Base-by-base conservation (phyloP, 2,113 vertebrate species). In the Sciurus niger region DNA sequence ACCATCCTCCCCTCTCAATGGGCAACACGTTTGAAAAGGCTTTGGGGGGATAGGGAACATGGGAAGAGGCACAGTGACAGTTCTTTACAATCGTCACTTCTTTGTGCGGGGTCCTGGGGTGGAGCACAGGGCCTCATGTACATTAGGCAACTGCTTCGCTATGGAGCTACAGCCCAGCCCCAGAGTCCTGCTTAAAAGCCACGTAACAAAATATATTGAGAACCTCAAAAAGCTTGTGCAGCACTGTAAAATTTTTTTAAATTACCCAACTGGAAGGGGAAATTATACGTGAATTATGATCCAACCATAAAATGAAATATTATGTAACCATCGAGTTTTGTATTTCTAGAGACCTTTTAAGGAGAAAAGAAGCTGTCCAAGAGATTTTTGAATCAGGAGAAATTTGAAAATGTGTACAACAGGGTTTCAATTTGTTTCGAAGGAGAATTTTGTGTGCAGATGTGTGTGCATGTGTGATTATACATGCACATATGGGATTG, bases 341-440 rank as follows among this genome's bases (percentile, higher is more conserved):
- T 91, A 65, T 89, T 92, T 79, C 32, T 70, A 76, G 90, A 86
- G 73, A 85, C 24, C 12, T 78, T 73, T 83, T 89, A 93, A 84
- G 70, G 30, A 95, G n/a, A 84, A 95, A 9, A 3, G 13, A 72
- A 37, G 53, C 34, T 60, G 40, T 53, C 91, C 28, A 72, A 86
- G 65, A 76, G 40, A 30, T 43, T 93, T 88, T 94, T 84, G 48
- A 84, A 85, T 80, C 91, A 72, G 25, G 17, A 76, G 17, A 7
- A 30, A 55, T 80, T 58, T 58, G 3, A 37, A 83, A 22, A 37
- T 87, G 22, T 37, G 65, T 58, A n/a, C 9, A 1, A 46, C 32
- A 77, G 22, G 20, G 63, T 72, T 82, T 43, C n/a, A 40, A 77
- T 85, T 84, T 93, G 40, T 40, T 40, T 40, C 4, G 40, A 40